Evolutionary conservation across 2,797 vertebrate species (phyloP).

Genomic region (Steatocranus sp.): DNA sequence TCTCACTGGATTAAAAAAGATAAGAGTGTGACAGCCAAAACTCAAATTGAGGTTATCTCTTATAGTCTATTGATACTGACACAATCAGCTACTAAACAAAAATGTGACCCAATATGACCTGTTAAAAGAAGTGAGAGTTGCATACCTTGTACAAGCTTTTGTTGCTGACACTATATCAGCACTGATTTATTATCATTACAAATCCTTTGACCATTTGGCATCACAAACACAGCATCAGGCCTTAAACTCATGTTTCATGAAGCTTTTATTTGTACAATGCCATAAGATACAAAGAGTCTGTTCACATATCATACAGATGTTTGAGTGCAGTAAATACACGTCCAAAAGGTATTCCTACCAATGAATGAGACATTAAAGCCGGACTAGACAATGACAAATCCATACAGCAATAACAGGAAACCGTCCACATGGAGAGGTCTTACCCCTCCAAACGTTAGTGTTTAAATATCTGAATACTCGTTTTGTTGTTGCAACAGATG

Average conservation of each 20-base stretch:
- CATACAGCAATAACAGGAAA: not conserved
- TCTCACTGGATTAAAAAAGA: not conserved
- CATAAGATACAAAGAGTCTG: constrained; percentile 72
- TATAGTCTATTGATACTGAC: not conserved
- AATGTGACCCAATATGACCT: not conserved
- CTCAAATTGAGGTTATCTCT: not conserved
- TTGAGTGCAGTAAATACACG: constrained; percentile 42
- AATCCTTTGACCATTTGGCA: not conserved
- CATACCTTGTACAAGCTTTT: not conserved
- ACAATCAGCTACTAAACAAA: not conserved
- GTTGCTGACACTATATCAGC: not conserved
- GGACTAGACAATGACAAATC: not conserved
- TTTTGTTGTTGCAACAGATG: not conserved
- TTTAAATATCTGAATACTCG: not conserved
- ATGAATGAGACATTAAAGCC: not conserved
- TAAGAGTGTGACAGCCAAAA: not conserved
- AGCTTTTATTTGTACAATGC: constrained; percentile 75
- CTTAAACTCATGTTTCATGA: constrained; percentile 13
- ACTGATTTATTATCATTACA: not conserved
- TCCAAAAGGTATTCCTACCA: not conserved
- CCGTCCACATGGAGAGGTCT: not conserved
- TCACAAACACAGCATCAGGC: not conserved
- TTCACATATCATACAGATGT: constrained; percentile 51
- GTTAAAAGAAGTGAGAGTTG: not conserved
- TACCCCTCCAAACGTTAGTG: not conserved